Evolutionary conservation across 2,888 invertebrate genomes (phyloP).

Genomic region (Tipula vernalis): DNA sequence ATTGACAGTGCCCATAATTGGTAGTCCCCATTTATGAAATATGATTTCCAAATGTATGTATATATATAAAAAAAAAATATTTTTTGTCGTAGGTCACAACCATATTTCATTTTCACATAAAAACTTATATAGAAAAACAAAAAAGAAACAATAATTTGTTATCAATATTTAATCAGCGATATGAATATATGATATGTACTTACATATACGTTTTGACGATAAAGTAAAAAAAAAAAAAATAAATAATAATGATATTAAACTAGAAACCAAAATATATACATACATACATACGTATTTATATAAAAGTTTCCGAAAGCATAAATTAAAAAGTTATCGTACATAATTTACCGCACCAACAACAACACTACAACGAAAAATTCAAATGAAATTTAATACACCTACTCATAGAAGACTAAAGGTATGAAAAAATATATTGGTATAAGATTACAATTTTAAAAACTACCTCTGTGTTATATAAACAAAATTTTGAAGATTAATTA

Average conservation of each 20-base stretch:
- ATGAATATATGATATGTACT: neutral
- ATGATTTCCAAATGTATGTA: neutral
- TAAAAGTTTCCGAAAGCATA: neutral
- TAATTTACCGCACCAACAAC: neutral
- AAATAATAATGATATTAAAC: neutral
- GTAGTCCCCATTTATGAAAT: neutral
- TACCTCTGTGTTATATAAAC: no score
- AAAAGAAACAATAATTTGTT: neutral
- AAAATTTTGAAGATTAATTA: no score
- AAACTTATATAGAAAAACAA: neutral
- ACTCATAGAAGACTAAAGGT: no score
- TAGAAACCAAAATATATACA: no score
- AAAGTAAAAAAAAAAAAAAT: no score
- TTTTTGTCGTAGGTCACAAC: neutral
- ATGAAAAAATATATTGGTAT: no score
- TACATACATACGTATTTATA: neutral
- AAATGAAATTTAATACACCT: neutral
- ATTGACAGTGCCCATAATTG: neutral
- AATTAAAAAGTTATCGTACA: neutral
- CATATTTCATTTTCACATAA: neutral
- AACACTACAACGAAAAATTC: neutral
- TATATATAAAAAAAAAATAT: neutral
- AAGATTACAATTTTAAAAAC: no score
- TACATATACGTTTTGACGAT: no score
- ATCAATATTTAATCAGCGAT: conserved; percentile 4